Conservation (phyloP, 2,113 vertebrate genomes). For the Aramus guarauna region DNA sequence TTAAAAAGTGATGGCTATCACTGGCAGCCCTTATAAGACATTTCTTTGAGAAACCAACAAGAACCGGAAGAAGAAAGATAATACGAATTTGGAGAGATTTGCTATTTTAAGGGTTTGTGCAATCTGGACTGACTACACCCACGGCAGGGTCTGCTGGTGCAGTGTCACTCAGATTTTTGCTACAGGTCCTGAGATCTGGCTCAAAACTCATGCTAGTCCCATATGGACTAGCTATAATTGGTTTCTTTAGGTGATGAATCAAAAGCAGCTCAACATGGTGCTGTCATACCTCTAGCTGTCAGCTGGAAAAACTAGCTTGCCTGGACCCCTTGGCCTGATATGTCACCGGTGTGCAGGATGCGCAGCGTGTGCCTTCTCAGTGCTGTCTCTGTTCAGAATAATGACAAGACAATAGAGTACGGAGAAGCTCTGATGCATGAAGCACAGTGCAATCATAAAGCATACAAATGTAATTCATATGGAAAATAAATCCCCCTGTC, state of each 20-base stretch:
- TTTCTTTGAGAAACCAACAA: background rate
- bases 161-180: background rate
- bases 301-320: background rate
- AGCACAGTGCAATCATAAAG: background rate
- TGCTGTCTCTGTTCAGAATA: background rate
- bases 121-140: background rate
- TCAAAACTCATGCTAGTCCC: background rate
- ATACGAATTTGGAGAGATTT: background rate
- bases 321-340: background rate
- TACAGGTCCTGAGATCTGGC: background rate
- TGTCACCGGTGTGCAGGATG: background rate
- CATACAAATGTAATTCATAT: background rate
- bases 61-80: background rate
- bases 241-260: background rate
- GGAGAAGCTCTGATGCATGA: background rate
- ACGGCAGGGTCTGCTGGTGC: background rate
- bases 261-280: background rate
- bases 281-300: background rate
- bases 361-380: background rate
- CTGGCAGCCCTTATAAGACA: background rate
- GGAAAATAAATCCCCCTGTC: background rate
- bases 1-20: background rate
- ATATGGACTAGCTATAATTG: background rate
- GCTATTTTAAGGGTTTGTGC: background rate
- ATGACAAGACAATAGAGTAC: background rate